A percentile compares a stretch with the other conserved stretches of the same genome.
Evolutionary conservation across 2,797 vertebrate genomes (phyloP).

Genomic region (Gallinago stenura): DNA sequence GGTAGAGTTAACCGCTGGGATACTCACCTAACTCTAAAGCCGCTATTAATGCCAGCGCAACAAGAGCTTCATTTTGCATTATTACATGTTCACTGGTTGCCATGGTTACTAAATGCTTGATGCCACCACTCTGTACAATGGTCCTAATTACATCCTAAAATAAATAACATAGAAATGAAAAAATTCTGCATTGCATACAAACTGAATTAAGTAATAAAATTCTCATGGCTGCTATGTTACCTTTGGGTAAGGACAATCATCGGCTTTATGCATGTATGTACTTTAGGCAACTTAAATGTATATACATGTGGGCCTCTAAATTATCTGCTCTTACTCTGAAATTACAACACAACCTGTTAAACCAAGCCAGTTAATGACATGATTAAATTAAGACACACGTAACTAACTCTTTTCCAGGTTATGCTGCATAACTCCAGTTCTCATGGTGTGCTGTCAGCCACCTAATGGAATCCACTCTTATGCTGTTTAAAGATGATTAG

Average conservation of each 20-base stretch:
- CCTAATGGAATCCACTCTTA: neutral
- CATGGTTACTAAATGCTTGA: constrained; percentile 97
- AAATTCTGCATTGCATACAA: constrained; percentile 7
- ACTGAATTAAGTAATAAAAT: neutral
- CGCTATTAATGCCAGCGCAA: constrained; percentile 94
- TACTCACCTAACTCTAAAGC: constrained; percentile 94
- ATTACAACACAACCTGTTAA: neutral
- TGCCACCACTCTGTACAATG: constrained; percentile 92
- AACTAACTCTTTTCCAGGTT: neutral
- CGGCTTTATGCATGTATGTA: neutral
- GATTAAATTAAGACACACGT: neutral
- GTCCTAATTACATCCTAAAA: constrained; percentile 88
- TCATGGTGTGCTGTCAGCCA: rapidly evolving
- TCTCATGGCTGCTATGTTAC: neutral
- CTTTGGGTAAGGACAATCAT: neutral
- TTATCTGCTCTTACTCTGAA: neutral
- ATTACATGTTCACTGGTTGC: constrained; percentile 98
- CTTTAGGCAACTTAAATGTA: neutral
- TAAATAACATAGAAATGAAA: constrained; percentile 54
- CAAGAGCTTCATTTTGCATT: constrained; percentile 98
- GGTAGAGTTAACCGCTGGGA: neutral
- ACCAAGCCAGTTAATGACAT: neutral
- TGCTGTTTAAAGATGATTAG: neutral
- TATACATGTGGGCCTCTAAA: neutral
- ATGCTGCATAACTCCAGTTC: neutral